Evolutionary conservation across 1,140 invertebrate species (phyloP), one percentile per base, ranked within the genome.

Genomic region (Eulimnadia texana): DNA sequence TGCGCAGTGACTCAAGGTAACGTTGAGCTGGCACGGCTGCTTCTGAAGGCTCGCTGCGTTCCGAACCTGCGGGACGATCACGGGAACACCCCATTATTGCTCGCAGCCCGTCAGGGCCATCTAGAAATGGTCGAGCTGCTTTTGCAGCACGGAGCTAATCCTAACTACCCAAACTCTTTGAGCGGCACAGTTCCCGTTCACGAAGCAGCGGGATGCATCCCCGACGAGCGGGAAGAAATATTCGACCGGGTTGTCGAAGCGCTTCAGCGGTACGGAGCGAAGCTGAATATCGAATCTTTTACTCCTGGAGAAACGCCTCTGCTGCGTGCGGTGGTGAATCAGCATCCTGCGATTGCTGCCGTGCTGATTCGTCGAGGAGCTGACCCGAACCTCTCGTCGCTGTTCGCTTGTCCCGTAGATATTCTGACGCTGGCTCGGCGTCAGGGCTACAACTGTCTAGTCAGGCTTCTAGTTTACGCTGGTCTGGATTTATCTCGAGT

Each of bases 71-170:
- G 77, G 1, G 75, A 81, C 69, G 68, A 72, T 25, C 72, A 75
- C 58, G 80, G 80, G 11, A 72, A 77, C 53, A 82, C 82, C 0
- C 79, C 82, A 3, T 71, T 84, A 3, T 79, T 82, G 69, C 68
- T 79, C n/a, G 80, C 81, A 28, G 79, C 79, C 58, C 73, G 74
- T 22, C 29, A 58, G 66, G 81, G 83, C n/a, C 84, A 90, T 71
- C 68, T 79, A 27, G 77, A 79, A 51, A 81, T 84, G 49, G 84
- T 87, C 42, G 77, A 82, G 59, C 67, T 84, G 52, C 74, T 95
- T 53, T 68, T 95, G 2, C 77, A 81, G 57, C 73, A 82, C 68
- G 79, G 79, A 66, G 79, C 77, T 49, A 74, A 76, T 67, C 73
- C 77, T 1, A 80, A 80, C 67, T 73, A 73, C 25, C 73, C 75